Base-by-base conservation (phyloP, 30 jellyfish, hydroid and myxozoan species). In the Hydractinia echinata region DNA sequence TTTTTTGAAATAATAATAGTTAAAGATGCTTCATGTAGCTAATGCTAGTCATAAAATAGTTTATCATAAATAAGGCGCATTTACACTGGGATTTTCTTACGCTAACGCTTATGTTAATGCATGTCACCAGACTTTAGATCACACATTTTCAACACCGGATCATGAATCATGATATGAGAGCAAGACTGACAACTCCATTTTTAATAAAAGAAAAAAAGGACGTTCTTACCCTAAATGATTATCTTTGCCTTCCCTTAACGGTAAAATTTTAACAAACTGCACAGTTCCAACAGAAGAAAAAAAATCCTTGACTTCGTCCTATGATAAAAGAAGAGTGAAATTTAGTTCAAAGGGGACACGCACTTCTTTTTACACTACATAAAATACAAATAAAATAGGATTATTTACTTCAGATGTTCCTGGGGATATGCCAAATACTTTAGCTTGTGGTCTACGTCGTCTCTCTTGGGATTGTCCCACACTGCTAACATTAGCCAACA, bases 191-290 rank as follows among this genome's bases (percentile, higher is more conserved):
- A n/a, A n/a, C 2, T 30, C 44, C 44, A 30, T 30, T 30, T 30
- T 30, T 30, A 30, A 30, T 30, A 44, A 21, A 15, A 74, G 20
- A 48, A 67, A 6, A 61, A 13, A 30, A 48, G 56, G 51, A 55
- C 13, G 9, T 44, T 80, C 95, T 16, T 91, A 91, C 98, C 88
- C 96, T 53, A 86, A 71, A 20, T 88, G 89, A 5, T 83, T 83
- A 55, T 91, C 96, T 18, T 88, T 84, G 39, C 96, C 98, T 5
- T 91, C 98, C 39, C 96, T 79, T 39, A 90, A 83, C 3, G 96
- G 96, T 19, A 91, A 81, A 5, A 91, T 53, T 72, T 85, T 86
- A 21, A 87, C 95, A 78, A 54, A 50, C 81, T 72, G 61, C 15
- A 91, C 90, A 10, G 55, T 52, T 56, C 98, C 98, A 79, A 84